Evolutionary conservation across 2,888 invertebrate genomes (phyloP).

Genomic region (Leptinotarsa peninsularis): DNA sequence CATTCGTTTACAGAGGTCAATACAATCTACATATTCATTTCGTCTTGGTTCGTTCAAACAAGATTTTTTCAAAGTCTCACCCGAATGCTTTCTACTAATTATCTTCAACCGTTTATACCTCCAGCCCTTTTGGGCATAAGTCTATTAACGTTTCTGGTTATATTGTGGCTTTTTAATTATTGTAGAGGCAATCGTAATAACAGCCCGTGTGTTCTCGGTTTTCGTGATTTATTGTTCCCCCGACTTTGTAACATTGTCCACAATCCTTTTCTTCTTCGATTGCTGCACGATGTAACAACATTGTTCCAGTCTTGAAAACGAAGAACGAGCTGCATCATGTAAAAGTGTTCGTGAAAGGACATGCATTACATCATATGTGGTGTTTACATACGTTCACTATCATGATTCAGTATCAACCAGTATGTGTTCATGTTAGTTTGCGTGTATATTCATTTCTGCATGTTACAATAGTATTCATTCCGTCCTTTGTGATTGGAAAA

Average conservation of each 20-base stretch:
- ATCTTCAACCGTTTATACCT: slow-evolving; percentile 35
- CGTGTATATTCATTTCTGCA: neutral
- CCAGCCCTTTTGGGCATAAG: slow-evolving; percentile 42
- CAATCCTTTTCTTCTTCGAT: slow-evolving; percentile 23
- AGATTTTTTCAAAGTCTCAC: slow-evolving; percentile 28
- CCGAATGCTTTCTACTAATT: slow-evolving; percentile 34
- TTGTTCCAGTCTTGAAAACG: slow-evolving; percentile 31
- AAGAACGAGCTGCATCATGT: slow-evolving; percentile 33
- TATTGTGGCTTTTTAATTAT: slow-evolving; percentile 59
- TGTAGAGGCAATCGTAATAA: slow-evolving; percentile 54
- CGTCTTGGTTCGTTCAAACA: slow-evolving; percentile 30
- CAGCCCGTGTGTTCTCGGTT: slow-evolving; percentile 49
- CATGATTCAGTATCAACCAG: slow-evolving; percentile 32
- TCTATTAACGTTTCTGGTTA: slow-evolving; percentile 51
- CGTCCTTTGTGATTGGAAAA: neutral
- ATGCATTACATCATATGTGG: slow-evolving; percentile 35
- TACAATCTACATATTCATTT: slow-evolving; percentile 35
- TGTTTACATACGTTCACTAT: slow-evolving; percentile 41
- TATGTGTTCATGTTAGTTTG: neutral
- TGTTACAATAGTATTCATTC: neutral
- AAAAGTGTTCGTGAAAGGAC: slow-evolving; percentile 39
- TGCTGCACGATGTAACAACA: slow-evolving; percentile 29
- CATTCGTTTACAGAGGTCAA: slow-evolving; percentile 25
- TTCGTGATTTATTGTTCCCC: slow-evolving; percentile 53
- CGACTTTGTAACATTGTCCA: slow-evolving; percentile 50